phyloP scores from a whole-genome alignment of 2,797 vertebrate genomes.

The Notoglanidium macrostoma region DNA sequence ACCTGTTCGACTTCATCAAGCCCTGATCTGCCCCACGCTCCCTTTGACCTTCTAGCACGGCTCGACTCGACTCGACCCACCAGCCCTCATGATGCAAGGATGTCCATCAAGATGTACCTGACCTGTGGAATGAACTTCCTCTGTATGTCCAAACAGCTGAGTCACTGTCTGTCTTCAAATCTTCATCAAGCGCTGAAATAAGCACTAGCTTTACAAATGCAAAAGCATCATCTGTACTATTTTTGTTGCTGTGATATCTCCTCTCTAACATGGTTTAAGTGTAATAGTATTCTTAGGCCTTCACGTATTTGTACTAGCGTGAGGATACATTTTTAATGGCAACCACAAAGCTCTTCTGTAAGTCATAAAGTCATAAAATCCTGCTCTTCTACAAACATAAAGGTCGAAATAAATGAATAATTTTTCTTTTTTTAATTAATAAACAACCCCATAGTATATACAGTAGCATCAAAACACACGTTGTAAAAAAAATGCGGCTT shows the following conservation, averaged over 20 bases:
- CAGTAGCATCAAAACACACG: not conserved
- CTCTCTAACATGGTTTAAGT: not conserved
- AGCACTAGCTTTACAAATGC: no score
- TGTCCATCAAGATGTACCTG: not conserved
- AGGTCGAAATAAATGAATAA: not conserved
- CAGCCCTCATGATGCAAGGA: not conserved
- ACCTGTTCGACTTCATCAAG: not conserved
- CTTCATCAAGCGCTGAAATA: not conserved
- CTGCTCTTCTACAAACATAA: not conserved
- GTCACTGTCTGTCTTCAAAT: not conserved
- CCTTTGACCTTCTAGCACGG: not conserved
- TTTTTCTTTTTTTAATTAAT: not conserved
- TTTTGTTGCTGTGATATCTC: not conserved
- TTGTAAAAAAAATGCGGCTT: no score
- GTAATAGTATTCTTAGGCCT: not conserved
- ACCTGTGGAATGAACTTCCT: not conserved
- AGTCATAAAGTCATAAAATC: no score
- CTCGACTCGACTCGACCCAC: not conserved
- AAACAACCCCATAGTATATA: not conserved
- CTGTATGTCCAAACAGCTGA: conserved; percentile 1
- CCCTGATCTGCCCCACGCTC: not conserved
- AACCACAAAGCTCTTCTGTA: not conserved
- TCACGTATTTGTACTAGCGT: not conserved
- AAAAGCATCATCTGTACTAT: not conserved
- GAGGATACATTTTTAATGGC: not conserved